A percentile compares a stretch with the other conserved stretches of the same genome.
Evolutionary conservation across 2,888 invertebrate species (phyloP).

Genomic region (Cactoblastis cactorum): DNA sequence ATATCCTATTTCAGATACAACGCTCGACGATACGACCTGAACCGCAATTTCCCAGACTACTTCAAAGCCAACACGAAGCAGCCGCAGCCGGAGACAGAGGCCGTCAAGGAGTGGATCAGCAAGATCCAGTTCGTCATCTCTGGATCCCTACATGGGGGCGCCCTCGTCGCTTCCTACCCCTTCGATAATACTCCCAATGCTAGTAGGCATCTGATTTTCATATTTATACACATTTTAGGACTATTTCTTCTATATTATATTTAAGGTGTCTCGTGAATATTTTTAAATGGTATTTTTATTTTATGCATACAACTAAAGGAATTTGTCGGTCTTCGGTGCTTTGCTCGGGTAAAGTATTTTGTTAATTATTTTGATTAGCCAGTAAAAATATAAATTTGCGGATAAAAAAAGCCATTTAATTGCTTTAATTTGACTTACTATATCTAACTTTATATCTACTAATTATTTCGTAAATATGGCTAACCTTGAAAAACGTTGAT

Average conservation of each 20-base stretch:
- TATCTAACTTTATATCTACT: too few relatives aligned
- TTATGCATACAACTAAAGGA: slow-evolving; percentile 72
- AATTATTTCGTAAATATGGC: too few relatives aligned
- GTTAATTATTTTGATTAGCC: slow-evolving; percentile 2
- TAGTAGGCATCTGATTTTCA: slow-evolving; percentile 79
- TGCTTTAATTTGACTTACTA: too few relatives aligned
- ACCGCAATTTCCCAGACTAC: slow-evolving; percentile 97
- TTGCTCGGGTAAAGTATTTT: slow-evolving; percentile 82
- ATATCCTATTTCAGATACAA: slow-evolving; percentile 88
- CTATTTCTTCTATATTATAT: neutral
- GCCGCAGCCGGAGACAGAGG: slow-evolving; percentile 96
- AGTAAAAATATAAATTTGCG: too few relatives aligned
- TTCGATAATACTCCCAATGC: slow-evolving; percentile 97
- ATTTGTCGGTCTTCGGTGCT: slow-evolving; percentile 86
- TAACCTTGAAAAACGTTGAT: too few relatives aligned
- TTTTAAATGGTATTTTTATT: slow-evolving; percentile 31
- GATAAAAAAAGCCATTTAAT: too few relatives aligned
- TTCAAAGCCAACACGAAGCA: slow-evolving; percentile 93
- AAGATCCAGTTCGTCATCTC: slow-evolving; percentile 96
- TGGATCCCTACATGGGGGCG: slow-evolving; percentile 96
- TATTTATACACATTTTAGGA: too few relatives aligned
- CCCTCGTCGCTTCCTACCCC: slow-evolving; percentile 97
- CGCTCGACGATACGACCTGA: slow-evolving; percentile 92
- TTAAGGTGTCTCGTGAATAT: neutral
- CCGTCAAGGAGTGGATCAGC: slow-evolving; percentile 95